Evolutionary conservation across 2,888 invertebrate species (phyloP).

Genomic region (Timandra comae): DNA sequence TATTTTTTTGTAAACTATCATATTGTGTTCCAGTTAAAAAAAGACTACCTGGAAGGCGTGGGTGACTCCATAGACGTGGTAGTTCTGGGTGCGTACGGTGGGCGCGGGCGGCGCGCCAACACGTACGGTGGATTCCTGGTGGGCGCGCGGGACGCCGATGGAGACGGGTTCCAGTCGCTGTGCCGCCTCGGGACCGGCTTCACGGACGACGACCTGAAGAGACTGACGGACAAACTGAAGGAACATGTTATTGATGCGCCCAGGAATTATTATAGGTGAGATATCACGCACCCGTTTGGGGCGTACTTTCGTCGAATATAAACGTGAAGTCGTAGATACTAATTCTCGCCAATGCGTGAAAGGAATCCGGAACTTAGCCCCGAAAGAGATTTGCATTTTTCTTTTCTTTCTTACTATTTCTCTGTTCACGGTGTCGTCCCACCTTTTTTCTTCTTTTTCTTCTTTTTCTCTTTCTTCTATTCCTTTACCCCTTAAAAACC

Average conservation of each 20-base stretch:
- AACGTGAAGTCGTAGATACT: too few species aligned
- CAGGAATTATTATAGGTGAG: slow-evolving; percentile 84
- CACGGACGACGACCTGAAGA: slow-evolving; percentile 90
- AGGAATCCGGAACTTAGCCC: too few species aligned
- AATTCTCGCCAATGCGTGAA: too few species aligned
- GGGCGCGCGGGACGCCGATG: slow-evolving; percentile 92
- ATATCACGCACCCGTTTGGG: too few species aligned
- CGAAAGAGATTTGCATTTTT: too few species aligned
- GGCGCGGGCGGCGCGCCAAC: slow-evolving; percentile 95
- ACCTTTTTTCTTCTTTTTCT: too few species aligned
- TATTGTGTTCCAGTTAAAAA: slow-evolving; percentile 93
- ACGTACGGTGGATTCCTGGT: slow-evolving; percentile 96
- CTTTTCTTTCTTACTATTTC: too few species aligned
- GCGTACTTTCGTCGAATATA: too few species aligned
- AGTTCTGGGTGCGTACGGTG: slow-evolving; percentile 95
- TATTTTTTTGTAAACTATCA: too few species aligned
- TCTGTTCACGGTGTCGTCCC: too few species aligned
- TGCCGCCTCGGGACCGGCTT: slow-evolving; percentile 94
- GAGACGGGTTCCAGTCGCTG: slow-evolving; percentile 90
- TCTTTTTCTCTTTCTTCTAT: too few species aligned
- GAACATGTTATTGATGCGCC: slow-evolving; percentile 84
- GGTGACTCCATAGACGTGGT: slow-evolving; percentile 98
- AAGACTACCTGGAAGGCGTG: slow-evolving; percentile 97
- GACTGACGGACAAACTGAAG: slow-evolving; percentile 85
- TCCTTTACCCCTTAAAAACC: too few species aligned